Percentiles rank a stretch among this genome's conserved stretches.
Conservation (phyloP, 2,113 vertebrate genomes). For the Neofelis nebulosa region DNA sequence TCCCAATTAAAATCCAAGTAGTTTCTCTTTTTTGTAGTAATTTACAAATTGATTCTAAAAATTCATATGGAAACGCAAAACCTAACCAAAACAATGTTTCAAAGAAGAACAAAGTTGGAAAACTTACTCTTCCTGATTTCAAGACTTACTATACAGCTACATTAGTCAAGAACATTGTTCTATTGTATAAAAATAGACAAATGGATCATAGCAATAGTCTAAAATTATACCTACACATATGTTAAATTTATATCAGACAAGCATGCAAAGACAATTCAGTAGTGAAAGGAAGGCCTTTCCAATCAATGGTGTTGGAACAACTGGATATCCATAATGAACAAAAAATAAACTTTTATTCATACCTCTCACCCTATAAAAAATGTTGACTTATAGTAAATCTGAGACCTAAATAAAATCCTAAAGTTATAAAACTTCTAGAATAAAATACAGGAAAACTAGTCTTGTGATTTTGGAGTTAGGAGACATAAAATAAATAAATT, state of each 20-base stretch:
- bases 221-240: background rate
- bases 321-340: background rate
- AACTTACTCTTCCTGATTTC: too few relatives aligned
- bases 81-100: background rate
- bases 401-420: background rate
- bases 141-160: too few relatives aligned
- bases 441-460: background rate
- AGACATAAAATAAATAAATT: background rate
- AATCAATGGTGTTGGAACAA: too few relatives aligned
- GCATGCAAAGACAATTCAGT: too few relatives aligned
- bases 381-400: background rate
- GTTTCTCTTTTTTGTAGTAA: background rate
- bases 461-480: background rate
- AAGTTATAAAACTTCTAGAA: background rate
- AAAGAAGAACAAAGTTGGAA: background rate
- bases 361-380: background rate
- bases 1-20: background rate
- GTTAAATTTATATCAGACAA: too few relatives aligned
- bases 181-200: background rate
- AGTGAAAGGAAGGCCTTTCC: too few relatives aligned
- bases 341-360: background rate
- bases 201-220: background rate
- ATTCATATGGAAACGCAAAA: background rate
- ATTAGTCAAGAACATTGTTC: too few relatives aligned
- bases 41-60: background rate